A percentile compares a stretch with the other conserved stretches of the same genome.
Evolutionary conservation across 2,797 vertebrate species (phyloP).

Genomic region (Heteromormyrus szaboi): DNA sequence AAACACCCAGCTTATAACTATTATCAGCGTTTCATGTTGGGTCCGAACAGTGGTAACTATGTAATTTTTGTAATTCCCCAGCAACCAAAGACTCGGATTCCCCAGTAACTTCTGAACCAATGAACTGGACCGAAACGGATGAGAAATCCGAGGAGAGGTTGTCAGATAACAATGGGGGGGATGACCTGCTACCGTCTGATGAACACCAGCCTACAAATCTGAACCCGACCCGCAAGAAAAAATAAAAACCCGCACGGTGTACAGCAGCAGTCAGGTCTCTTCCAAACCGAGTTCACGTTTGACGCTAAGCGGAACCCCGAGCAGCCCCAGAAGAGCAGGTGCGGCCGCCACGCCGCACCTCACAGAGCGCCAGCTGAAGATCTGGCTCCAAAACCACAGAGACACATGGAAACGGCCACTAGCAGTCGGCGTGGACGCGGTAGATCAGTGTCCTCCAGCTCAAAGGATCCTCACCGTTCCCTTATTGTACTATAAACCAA

Average conservation of each 20-base stretch:
- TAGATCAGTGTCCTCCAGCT: conserved; percentile 63
- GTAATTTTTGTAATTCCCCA: conserved; percentile 30
- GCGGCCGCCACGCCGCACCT: conserved; percentile 67
- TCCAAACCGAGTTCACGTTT: conserved; percentile 88
- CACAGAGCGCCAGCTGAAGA: conserved; percentile 82
- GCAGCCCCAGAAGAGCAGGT: conserved; percentile 69
- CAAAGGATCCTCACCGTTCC: conserved; percentile 85
- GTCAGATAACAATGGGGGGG: conserved; percentile 49
- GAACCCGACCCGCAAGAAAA: conserved; percentile 69
- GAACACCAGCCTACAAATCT: conserved; percentile 35
- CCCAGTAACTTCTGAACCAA: conserved; percentile 66
- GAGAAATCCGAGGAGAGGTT: conserved; percentile 41
- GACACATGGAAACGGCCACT: conserved; percentile 88
- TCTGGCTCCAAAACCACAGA: conserved; percentile 83
- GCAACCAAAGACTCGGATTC: conserved; percentile 75
- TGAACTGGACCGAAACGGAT: conserved; percentile 50
- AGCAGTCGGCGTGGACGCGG: conserved; percentile 74
- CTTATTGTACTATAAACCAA: conserved; percentile 80
- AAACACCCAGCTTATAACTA: background rate
- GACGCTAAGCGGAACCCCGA: conserved; percentile 79
- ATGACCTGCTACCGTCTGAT: conserved; percentile 41
- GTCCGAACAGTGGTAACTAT: conserved; percentile 34
- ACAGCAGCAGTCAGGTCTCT: conserved; percentile 81
- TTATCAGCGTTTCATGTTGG: conserved; percentile 32
- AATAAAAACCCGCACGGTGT: conserved; percentile 62